Evolutionary conservation across 2,888 invertebrate species (phyloP), one percentile per base, ranked within the genome.

Genomic region (Steinernema carpocapsae): DNA sequence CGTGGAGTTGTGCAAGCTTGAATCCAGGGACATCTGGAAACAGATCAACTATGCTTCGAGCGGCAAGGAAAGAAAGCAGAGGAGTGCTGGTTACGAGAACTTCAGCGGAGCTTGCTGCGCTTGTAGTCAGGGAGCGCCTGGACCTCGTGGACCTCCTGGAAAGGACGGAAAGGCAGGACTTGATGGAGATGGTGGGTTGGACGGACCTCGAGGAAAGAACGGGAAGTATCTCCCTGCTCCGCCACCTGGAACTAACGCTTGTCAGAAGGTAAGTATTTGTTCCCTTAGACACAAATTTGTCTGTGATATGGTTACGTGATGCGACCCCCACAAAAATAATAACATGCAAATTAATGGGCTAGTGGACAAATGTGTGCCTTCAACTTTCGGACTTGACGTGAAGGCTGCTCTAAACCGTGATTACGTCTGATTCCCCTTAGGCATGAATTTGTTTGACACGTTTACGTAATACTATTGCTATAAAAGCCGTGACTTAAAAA

Each of bases 11-110:
- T 86, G 86, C 79, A 84, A 84, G 84, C 76, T 82, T 29, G 85
- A 86, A 76, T 79, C 83, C 17, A 80, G 84, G 24, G 86, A 86
- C 73, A 86, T 86, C 77, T 86, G 85, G 86, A 83, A 82, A 64
- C 86, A 85, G 74, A 81, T 86, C 82, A 77, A 78, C 6, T 82
- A 83, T 76, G 75, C 81, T 12, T 73, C 76, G 64, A 64, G 32
- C 6, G 6, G 22, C 6, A 32, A 29, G 7, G 32, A 12, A 1
- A 6, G 64, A 6, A 64, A 64, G 52, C 46, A 22, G n/a, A 46
- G 29, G 17, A 29, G 52, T 17, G 74, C 74, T n/a, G 70, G 74
- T 32, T 74, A 74, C 46, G 42, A 46, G n/a, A 51, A 64, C 64
- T 64, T 48, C 0, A 72, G 77, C 51, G 83, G 85, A 1, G 76